These are phyloP conservation scores for Colistium nudipinnis DNA, from an alignment of 2,113 vertebrate genomes.

Conservation along the genomic window DNA sequence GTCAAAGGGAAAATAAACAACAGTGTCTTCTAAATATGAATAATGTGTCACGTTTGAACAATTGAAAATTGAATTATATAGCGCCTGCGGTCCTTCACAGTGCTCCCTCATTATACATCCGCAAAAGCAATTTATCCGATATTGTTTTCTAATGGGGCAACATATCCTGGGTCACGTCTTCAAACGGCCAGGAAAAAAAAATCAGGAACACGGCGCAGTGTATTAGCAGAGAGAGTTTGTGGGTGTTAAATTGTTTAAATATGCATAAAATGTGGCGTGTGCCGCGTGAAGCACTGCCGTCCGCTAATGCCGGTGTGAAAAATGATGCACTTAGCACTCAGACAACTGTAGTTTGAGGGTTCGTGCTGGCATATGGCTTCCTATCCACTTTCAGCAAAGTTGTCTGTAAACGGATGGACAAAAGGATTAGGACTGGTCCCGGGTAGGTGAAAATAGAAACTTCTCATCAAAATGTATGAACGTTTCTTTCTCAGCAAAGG, in stretches of 20 bases:
- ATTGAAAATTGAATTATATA: constrained; percentile 61
- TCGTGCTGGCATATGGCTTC: constrained; percentile 55
- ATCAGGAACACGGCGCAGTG: neutral
- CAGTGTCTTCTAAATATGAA: constrained; percentile 39
- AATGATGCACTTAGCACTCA: constrained; percentile 61
- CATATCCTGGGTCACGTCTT: constrained; percentile 54
- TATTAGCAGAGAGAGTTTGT: constrained; percentile 45
- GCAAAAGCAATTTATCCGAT: constrained; percentile 53
- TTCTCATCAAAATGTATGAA: constrained; percentile 1
- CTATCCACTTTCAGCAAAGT: constrained; percentile 53
- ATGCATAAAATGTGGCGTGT: constrained; percentile 54
- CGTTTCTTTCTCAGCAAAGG: constrained; percentile 3
- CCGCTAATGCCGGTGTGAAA: constrained; percentile 50
- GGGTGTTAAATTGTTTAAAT: constrained; percentile 60
- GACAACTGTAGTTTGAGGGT: constrained; percentile 39
- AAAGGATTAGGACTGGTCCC: constrained; percentile 44
- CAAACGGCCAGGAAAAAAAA: constrained; percentile 37
- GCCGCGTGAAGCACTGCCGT: constrained; percentile 28
- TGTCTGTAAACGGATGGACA: constrained; percentile 46
- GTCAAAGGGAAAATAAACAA: neutral
- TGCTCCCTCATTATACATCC: constrained; percentile 40
- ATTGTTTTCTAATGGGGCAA: constrained; percentile 62
- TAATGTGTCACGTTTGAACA: constrained; percentile 53
- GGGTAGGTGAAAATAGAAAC: constrained; percentile 6
- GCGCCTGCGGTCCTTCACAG: constrained; percentile 40